A percentile compares a stretch with the other conserved stretches of the same genome.
Conservation (phyloP, 2,113 vertebrate genomes). For the Myiozetetes cayanensis region DNA sequence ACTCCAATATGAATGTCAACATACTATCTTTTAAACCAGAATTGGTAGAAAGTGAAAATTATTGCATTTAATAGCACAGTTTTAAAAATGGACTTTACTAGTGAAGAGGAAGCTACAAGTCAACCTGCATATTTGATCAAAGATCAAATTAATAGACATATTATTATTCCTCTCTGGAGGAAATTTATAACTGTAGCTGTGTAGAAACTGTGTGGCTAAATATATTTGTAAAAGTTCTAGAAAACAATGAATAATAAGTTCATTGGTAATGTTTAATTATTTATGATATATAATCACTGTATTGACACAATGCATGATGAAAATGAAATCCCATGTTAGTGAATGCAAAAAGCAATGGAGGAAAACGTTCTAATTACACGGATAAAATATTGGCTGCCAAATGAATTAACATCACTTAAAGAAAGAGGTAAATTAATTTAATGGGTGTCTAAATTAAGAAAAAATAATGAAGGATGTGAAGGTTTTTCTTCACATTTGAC, state of each 20-base stretch:
- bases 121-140: not conserved
- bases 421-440: not conserved
- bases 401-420: not conserved
- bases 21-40: not conserved
- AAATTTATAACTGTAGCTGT: not conserved
- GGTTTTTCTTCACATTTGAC: not conserved
- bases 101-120: not conserved
- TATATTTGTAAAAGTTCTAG: not conserved
- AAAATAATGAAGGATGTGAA: not conserved
- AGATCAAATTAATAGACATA: not conserved
- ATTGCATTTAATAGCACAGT: not conserved
- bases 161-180: not conserved
- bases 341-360: not conserved
- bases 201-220: not conserved
- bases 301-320: not conserved
- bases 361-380: not conserved
- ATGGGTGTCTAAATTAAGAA: not conserved
- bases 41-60: not conserved
- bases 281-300: not conserved
- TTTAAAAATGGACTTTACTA: not conserved
- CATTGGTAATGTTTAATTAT: not conserved
- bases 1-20: not conserved
- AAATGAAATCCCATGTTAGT: not conserved
- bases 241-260: not conserved
- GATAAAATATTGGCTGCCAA: not conserved